Evolutionary conservation across 1,140 invertebrate species (phyloP).

Genomic region (Drosophila trapezifrons): DNA sequence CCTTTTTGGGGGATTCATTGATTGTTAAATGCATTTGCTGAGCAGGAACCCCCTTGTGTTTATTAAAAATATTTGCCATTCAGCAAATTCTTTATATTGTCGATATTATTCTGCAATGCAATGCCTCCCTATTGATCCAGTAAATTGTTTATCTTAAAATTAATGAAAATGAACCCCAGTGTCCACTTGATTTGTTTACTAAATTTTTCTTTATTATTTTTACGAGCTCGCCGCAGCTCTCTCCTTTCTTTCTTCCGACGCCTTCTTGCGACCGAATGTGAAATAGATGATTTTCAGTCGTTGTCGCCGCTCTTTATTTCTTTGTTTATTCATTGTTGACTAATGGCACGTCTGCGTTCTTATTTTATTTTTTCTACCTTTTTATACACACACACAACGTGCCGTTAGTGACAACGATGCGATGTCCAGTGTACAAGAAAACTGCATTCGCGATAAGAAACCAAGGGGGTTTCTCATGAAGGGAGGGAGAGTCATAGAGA

Average conservation of each 20-base stretch:
- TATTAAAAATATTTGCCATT: too few species aligned
- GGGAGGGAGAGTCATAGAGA: background rate
- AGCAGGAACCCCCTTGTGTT: too few species aligned
- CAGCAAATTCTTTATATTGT: too few species aligned
- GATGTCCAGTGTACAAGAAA: background rate
- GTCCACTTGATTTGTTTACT: background rate
- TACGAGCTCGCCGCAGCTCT: background rate
- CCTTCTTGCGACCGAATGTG: conserved; percentile 4
- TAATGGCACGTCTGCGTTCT: conserved; percentile 21
- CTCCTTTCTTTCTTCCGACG: background rate
- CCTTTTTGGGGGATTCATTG: too few species aligned
- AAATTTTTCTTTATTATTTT: conserved; percentile 4
- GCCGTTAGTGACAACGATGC: conserved; percentile 1
- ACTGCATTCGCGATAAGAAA: conserved; percentile 1
- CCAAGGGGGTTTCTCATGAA: background rate
- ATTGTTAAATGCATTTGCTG: too few species aligned
- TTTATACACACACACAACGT: background rate
- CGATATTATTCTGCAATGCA: too few species aligned
- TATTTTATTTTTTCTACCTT: background rate
- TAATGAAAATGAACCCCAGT: background rate
- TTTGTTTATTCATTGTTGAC: conserved; percentile 31
- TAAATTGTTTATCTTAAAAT: background rate
- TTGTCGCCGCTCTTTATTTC: conserved; percentile 10
- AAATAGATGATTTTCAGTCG: conserved; percentile 15
- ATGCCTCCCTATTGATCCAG: background rate